Conservation (phyloP, 1,140 invertebrate genomes). For the Meloidogyne chitwoodi region DNA sequence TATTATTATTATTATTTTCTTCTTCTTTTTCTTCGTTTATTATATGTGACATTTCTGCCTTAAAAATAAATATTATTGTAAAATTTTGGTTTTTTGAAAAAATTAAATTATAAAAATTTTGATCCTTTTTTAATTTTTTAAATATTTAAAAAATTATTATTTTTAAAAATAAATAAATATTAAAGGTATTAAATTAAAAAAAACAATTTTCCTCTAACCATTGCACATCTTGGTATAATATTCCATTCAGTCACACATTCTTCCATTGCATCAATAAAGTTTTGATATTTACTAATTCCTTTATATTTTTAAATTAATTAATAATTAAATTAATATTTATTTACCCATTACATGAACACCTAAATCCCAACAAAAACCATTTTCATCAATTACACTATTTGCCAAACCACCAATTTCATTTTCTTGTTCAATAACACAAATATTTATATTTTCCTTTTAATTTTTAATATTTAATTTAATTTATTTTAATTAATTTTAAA, state of each 20-base stretch:
- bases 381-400: slow-evolving; percentile 24
- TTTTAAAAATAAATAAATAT: not conserved
- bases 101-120: not conserved
- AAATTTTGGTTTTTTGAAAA: no score
- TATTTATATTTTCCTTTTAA: not conserved
- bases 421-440: slow-evolving; percentile 33
- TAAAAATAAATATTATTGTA: not conserved
- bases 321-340: not conserved
- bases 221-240: slow-evolving; percentile 18
- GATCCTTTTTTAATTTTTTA: not conserved
- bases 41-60: slow-evolving; percentile 40
- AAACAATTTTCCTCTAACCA: not conserved
- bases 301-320: slow-evolving; percentile 6
- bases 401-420: slow-evolving; percentile 36
- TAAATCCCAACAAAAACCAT: slow-evolving; percentile 42
- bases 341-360: slow-evolving; percentile 40
- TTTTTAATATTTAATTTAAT: not conserved
- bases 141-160: not conserved
- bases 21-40: not conserved
- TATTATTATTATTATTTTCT: not conserved
- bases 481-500: not conserved
- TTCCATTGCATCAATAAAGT: slow-evolving; percentile 30
- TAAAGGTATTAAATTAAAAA: not conserved
- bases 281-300: slow-evolving; percentile 20
- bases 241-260: slow-evolving; percentile 35